Base-by-base conservation (phyloP, 2,797 vertebrate species). In the Todus mexicanus region DNA sequence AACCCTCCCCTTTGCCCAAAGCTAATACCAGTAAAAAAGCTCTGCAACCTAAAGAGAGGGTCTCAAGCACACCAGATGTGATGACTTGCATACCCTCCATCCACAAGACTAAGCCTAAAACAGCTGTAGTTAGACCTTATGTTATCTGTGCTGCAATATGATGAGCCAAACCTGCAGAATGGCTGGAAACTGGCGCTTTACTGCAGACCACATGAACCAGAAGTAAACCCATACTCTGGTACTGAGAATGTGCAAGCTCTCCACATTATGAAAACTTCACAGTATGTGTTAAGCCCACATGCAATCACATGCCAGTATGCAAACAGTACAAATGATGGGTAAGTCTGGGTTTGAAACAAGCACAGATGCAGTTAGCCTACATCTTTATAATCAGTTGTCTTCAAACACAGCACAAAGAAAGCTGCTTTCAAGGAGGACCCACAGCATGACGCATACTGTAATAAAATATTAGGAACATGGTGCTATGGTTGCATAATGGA, bases 301-400 rank as follows among this genome's bases (percentile, higher is more conserved):
- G 20, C 7, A 82, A 77, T 60, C 16, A 54, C 25, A 20, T 15
- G 12, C 4, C 48, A 66, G 15, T 12, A 11, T 5, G 15, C 27
- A 54, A 77, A 53, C 4, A 5, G 11, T 22, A 38, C 0, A 0
- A 16, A 6, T 48, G 43, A 75, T 21, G 26, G 4, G 23, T 14
- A 4, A 71, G n/a, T 18, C n/a, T 21, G 15, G 15, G n/a, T 17
- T 35, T 61, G 10, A 43, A 71, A 43, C 10, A 35, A 25, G 18
- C 33, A 71, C 27, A 35, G 21, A 12, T 13, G 31, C 33, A 56
- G 6, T 61, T 65, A 63, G 15, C 35, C 20, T 47, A 47, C 25
- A 29, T 19, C 9, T 13, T 11, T 43, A 9, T 51, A 42, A 59
- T 19, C 33, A 37, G 0, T 0, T 19, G 15, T 35, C 54, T 60